These are phyloP conservation scores for Volucella zonaria DNA, from an alignment of 2,888 invertebrate species.

Conservation along the genomic window DNA sequence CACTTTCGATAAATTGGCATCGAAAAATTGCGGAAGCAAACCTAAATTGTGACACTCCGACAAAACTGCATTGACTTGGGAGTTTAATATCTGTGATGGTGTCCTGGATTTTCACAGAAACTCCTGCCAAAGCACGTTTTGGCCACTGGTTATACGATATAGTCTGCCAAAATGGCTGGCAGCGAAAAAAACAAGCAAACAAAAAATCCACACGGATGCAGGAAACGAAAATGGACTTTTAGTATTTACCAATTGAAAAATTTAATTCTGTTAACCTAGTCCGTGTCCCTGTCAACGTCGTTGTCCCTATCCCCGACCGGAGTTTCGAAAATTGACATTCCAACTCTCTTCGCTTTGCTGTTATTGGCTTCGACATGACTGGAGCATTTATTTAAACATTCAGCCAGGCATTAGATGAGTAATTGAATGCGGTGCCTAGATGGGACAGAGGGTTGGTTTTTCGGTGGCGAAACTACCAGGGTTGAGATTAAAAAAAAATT, in stretches of 20 bases:
- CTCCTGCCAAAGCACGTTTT: constrained; percentile 27
- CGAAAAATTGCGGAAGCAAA: constrained; percentile 50
- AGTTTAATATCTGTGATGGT: constrained; percentile 37
- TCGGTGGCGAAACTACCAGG: no score
- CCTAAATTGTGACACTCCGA: constrained; percentile 23
- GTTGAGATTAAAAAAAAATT: no score
- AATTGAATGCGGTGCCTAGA: not conserved
- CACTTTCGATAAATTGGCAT: constrained; percentile 55
- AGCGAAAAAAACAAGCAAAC: not conserved
- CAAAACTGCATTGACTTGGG: constrained; percentile 48
- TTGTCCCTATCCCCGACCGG: not conserved
- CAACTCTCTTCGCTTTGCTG: constrained; percentile 14
- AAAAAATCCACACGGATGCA: constrained; percentile 16
- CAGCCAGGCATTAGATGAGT: not conserved
- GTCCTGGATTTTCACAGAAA: constrained; percentile 29
- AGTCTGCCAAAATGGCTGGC: constrained; percentile 5
- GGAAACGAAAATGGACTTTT: constrained; percentile 19
- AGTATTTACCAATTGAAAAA: constrained; percentile 46
- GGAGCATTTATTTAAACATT: no score
- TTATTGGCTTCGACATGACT: not conserved
- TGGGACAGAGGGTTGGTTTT: no score
- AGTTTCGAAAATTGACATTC: constrained; percentile 21
- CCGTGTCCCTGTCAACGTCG: constrained; percentile 9
- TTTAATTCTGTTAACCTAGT: constrained; percentile 54
- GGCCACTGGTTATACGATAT: constrained; percentile 1